Evolutionary conservation across 1,140 invertebrate genomes (phyloP), one percentile per base, ranked within the genome.

Genomic region (Drosophila nikananu): DNA sequence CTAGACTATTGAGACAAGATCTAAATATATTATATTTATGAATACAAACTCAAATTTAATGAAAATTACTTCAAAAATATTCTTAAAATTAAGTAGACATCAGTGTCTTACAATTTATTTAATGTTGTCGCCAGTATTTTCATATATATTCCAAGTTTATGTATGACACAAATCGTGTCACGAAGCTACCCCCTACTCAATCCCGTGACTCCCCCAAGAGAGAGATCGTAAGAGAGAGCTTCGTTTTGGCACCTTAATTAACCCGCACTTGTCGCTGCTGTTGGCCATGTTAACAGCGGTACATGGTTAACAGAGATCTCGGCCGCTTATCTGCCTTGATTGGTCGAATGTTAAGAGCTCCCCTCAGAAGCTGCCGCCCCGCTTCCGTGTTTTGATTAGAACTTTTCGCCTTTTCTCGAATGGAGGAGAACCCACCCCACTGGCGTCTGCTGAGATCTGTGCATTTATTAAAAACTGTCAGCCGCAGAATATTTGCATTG

Each of bases 391-490:
- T 44, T 62, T 82, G 83, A 83, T 83, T 77, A 83, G 25, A 80
- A 77, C 76, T 58, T 46, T 44, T 23, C 39, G 15, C 42, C 41
- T 41, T 51, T 44, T 23, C 23, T 23, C n/a, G 17, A 19, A 3
- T 7, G 49, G 49, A 30, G 25, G 48, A 2, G 48, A 9, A 42
- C 23, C 37, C 23, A 27, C 37, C 42, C 10, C 44, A 0, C 10
- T 6, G n/a, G n/a, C 62, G 42, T 68, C 27, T 30, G 27, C 39
- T 2, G 5, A 41, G 12, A 17, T 63, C 32, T 71, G 21, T 57
- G 77, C 77, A 81, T 89, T 89, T 87, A 87, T 83, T 87, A 83
- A 89, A 87, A 89, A 21, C 61, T 89, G 83, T 83, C 51, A 57
- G 54, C 8, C 15, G 39, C 64, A 60, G 75, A 41, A 60, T 71